phyloP scores from a whole-genome alignment of 2,888 invertebrate species.

The Microplitis deprimator region DNA sequence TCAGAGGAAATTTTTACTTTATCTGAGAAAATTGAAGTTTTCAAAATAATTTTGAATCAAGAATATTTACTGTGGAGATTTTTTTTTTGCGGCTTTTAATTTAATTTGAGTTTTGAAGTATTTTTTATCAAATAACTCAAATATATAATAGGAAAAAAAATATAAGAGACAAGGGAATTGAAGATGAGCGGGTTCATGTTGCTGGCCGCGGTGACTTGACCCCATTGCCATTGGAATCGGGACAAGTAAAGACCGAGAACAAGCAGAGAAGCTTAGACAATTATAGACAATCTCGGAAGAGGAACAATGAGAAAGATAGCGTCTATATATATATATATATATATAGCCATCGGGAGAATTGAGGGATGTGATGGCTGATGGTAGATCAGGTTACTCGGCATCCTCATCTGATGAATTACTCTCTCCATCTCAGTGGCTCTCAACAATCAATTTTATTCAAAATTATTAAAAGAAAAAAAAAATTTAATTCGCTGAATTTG shows the following conservation, averaged over 20 bases:
- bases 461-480: background rate
- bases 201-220: constrained; percentile 57
- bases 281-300: constrained; percentile 23
- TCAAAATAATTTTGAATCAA: too few species aligned
- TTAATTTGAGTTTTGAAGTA: background rate
- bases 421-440: constrained; percentile 63
- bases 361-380: constrained; percentile 45
- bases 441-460: constrained; percentile 51
- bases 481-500: background rate
- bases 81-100: too few species aligned
- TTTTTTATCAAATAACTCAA: background rate
- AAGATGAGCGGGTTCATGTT: constrained; percentile 58
- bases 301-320: background rate
- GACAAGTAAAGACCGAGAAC: constrained; percentile 36
- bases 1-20: too few species aligned
- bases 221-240: constrained; percentile 58
- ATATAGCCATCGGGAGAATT: constrained; percentile 1
- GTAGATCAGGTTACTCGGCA: constrained; percentile 66
- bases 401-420: constrained; percentile 66
- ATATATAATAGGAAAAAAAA: constrained; percentile 42
- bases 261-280: constrained; percentile 4
- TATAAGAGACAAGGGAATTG: constrained; percentile 55
- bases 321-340: background rate
- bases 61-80: too few species aligned
- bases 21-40: too few species aligned